Base-by-base conservation (phyloP, 1,140 invertebrate genomes). In the Gerris buenoi region DNA sequence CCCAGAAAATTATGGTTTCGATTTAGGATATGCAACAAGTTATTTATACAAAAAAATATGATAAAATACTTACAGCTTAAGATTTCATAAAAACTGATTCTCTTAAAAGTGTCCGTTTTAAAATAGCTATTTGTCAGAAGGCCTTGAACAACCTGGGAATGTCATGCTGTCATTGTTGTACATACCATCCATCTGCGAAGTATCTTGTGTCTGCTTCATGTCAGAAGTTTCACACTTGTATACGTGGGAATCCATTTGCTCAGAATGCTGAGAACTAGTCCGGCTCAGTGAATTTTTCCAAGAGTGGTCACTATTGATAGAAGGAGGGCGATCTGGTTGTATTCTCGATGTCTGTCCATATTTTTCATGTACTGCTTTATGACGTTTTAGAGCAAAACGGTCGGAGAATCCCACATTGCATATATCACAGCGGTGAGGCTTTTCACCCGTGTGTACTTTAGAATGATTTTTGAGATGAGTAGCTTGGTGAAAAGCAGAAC, bases 401-500 rank as follows among this genome's bases (percentile, higher is more conserved):
- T 91, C 89, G 13, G 88, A 88, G 73, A 91, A 91, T 58, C 88
- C 88, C n/a, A 90, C 89, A 57, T 87, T 87, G 73, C 90, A 92
- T 71, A 91, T 91, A 74, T 91, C 88, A 76, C 89, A 91, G 23
- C 74, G 71, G 64, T 74, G 72, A 15, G 77, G 77, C 65, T 76
- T 77, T 66, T 77, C 77, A 27, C 76, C 77, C 2, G 77, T 76
- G 62, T 78, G 77, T 25, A 78, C 72, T 75, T 90, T 91, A 23
- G 87, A 87, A 71, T 91, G 89, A 77, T 91, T 91, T 75, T 91
- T 90, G 25, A 91, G 78, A 78, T 91, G 89, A 18, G 89, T 90
- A 1, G 89, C 89, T 78, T 91, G 89, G 76, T 89, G 90, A 72
- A 91, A 91, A 26, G 88, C 88, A 3, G 88, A 89, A 1, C 88